Evolutionary conservation across 2,113 vertebrate species (phyloP).

Genomic region (Miniopterus natalensis): DNA sequence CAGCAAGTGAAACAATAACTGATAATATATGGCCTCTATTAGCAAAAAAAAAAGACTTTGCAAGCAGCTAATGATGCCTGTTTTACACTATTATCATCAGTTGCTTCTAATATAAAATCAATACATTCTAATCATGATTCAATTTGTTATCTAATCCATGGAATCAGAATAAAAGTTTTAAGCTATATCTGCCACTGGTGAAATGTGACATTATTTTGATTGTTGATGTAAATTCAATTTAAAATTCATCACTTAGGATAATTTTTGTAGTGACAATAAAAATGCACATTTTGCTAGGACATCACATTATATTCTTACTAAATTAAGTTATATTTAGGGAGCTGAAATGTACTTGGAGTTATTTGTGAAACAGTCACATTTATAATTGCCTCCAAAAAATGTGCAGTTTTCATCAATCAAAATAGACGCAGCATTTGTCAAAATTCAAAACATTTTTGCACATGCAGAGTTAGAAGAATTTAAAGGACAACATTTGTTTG

Average conservation of each 20-base stretch:
- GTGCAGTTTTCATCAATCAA: neutral
- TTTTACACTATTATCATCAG: neutral
- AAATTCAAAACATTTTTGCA: neutral
- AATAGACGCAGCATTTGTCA: neutral
- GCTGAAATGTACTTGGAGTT: neutral
- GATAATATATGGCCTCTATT: neutral
- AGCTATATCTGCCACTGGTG: neutral
- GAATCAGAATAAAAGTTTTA: neutral
- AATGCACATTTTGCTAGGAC: neutral
- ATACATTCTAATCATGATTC: neutral
- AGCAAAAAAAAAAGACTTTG: neutral
- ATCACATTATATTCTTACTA: neutral
- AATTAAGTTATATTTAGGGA: neutral
- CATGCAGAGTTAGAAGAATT: neutral
- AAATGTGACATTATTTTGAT: neutral
- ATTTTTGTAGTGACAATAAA: neutral
- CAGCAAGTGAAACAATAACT: neutral
- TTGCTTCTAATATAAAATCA: conserved; percentile 10
- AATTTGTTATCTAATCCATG: neutral
- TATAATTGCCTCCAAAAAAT: neutral
- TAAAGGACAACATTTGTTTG: neutral
- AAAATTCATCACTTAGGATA: neutral
- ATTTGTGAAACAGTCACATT: neutral
- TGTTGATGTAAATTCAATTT: conserved; percentile 2
- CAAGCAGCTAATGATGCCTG: neutral